Evolutionary conservation across 2,113 vertebrate species (phyloP).

Genomic region (Chamaea fasciata): DNA sequence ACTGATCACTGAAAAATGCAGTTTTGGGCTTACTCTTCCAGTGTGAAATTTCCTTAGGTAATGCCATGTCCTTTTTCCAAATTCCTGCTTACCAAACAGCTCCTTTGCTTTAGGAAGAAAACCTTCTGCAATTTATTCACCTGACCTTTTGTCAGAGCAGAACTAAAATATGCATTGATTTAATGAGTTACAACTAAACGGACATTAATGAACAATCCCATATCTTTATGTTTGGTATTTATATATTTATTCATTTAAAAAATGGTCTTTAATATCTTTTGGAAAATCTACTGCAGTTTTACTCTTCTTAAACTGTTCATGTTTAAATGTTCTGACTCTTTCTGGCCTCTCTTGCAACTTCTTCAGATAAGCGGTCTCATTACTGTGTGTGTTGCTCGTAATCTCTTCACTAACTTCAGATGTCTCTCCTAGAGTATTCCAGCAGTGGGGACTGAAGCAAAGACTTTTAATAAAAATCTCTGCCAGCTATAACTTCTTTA

Average conservation of each 20-base stretch:
- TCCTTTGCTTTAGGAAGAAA: not conserved
- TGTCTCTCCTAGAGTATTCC: not conserved
- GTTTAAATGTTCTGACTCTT: not conserved
- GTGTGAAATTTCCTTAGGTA: not conserved
- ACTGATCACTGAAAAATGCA: not conserved
- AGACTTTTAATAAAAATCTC: not conserved
- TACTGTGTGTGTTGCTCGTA: not conserved
- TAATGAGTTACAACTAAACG: not conserved
- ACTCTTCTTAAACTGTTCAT: not conserved
- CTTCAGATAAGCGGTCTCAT: not conserved
- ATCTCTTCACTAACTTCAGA: not conserved
- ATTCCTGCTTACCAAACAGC: not conserved
- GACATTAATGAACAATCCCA: not conserved
- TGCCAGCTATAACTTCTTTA: not conserved
- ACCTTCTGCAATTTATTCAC: not conserved
- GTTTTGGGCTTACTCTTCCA: not conserved
- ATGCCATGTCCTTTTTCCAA: not conserved
- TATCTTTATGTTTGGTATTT: not conserved
- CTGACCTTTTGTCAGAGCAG: not conserved
- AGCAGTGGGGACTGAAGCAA: not conserved
- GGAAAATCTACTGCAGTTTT: not conserved
- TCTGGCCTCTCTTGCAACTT: not conserved
- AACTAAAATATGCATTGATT: not conserved
- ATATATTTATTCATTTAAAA: not conserved
- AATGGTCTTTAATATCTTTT: not conserved